Evolutionary conservation across 2,888 invertebrate species (phyloP), one percentile per base, ranked within the genome.

Genomic region (Sympetrum striolatum): DNA sequence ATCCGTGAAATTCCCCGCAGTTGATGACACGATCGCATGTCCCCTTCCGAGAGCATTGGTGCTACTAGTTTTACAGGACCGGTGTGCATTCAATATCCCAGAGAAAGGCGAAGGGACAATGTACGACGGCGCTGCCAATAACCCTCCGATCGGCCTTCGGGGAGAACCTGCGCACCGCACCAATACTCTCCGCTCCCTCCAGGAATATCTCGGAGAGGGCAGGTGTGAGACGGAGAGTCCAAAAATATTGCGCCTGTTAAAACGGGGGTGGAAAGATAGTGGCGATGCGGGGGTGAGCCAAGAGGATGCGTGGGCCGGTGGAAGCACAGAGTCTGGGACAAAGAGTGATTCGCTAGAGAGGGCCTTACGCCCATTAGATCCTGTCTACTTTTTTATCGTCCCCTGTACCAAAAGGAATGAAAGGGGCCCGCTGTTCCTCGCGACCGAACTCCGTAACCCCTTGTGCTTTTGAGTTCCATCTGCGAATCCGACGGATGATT

Each of bases 141-240:
- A 25, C 73, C 73, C 73, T 22, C 73, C 25, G 25, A 73, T 73
- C 73, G 73, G 25, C 73, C 73, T 73, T 73, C 73, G 14, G 73
- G 73, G 31, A 73, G 73, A 73, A 73, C 73, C 64, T 64, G 64
- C 73, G 73, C 80, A 37, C 82, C 82, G 53, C 53, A 44, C 44
- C 44, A 18, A 53, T 18, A 80, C 37, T 25, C 58, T 31, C 58
- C 82, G n/a, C 39, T 39, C 44, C 39, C 39, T 39, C 37, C 37
- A 60, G 25, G 86, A 73, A 73, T 73, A 73, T 73, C 73, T 73
- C 73, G n/a, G 86, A 37, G 86, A 35, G 64, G 86, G 86, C 86
- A 86, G 86, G 86, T 86, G 86, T 60, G 35, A 58, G 60, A 35
- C 86, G 37, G 39, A 64, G 86, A 60, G 86, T 86, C 86, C 86